Evolutionary conservation across 2,797 vertebrate species (phyloP), one percentile per base, ranked within the genome.

Genomic region (Pseudochromis fuscus): DNA sequence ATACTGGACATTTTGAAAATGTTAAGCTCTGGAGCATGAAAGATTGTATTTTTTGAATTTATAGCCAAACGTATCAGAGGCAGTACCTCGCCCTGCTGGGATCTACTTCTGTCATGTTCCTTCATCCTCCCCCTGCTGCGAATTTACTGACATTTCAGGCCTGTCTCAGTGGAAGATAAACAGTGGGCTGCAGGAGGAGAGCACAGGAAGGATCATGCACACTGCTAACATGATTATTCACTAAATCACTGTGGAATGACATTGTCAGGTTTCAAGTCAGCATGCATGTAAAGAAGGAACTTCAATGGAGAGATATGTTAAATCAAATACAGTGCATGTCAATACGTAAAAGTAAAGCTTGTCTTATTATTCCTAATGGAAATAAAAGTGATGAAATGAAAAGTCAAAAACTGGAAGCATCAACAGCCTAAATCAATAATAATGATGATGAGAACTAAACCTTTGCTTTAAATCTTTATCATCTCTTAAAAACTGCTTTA

Each of bases 191-290:
- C 59, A 67, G 58, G 46, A 72, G 49, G 44, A 56, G 21, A 49
- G 28, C 64, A 38, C 55, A 30, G 7, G 12, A 53, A 23, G 30
- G 64, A 53, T 48, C 38, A 56, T 5, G 33, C 44, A 52, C 31
- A 49, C 37, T n/a, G 51, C 68, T 23, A 9, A 49, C 35, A 27
- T 25, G 59, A 51, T 77, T 67, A 67, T 77, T 28, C 76, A 49
- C 40, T 77, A 75, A 81, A 84, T 77, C 76, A 68, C 30, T 0
- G 1, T 40, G 68, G 23, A 59, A 19, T 15, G 28, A 71, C 35
- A 38, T 5, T 35, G 48, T 58, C 57, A 49, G 25, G 53, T 45
- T 67, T 45, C 46, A 35, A 55, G 27, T 62, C 62, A 28, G 24
- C 8, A 4, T 19, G 31, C 35, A 68, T 33, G 38, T n/a, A n/a